phyloP scores from a whole-genome alignment of 2,888 invertebrate genomes.

The Hofmannophila pseudospretella region DNA sequence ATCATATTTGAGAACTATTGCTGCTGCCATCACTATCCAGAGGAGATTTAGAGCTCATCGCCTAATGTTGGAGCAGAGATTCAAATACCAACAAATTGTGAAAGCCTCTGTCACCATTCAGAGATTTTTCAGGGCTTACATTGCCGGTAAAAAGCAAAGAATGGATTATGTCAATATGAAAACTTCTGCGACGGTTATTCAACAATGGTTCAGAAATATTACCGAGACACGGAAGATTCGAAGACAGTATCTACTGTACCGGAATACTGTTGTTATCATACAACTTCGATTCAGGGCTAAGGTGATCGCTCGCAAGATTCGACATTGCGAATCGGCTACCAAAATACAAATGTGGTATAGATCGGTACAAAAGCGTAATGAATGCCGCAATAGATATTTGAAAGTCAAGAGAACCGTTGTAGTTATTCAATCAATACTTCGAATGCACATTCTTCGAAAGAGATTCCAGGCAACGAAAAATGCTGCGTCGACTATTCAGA shows the following conservation, averaged over 20 bases:
- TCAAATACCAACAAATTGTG: constrained; percentile 42
- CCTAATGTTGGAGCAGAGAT: constrained; percentile 44
- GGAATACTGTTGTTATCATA: constrained; percentile 34
- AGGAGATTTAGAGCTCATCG: constrained; percentile 53
- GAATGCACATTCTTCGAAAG: constrained; percentile 44
- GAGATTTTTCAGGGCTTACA: constrained; percentile 40
- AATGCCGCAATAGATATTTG: constrained; percentile 37
- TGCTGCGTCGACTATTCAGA: constrained; percentile 51
- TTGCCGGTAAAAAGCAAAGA: constrained; percentile 35
- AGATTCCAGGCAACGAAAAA: constrained; percentile 29
- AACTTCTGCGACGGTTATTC: constrained; percentile 49
- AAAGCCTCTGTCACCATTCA: constrained; percentile 61
- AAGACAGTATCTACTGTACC: constrained; percentile 36
- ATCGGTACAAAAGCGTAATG: constrained; percentile 34
- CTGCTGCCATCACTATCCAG: constrained; percentile 36
- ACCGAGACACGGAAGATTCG: constrained; percentile 31
- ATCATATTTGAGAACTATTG: constrained; percentile 30
- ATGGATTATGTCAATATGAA: constrained; percentile 36
- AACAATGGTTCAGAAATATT: constrained; percentile 48
- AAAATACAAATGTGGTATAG: constrained; percentile 61
- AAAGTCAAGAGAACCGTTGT: constrained; percentile 37
- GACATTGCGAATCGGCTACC: constrained; percentile 31
- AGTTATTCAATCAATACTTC: constrained; percentile 49
- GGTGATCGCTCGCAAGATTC: constrained; percentile 25
- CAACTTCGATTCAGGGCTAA: constrained; percentile 54